A percentile compares a stretch with the other conserved stretches of the same genome.
Evolutionary conservation across 2,888 invertebrate species (phyloP).

Genomic region (Volucella inanis): DNA sequence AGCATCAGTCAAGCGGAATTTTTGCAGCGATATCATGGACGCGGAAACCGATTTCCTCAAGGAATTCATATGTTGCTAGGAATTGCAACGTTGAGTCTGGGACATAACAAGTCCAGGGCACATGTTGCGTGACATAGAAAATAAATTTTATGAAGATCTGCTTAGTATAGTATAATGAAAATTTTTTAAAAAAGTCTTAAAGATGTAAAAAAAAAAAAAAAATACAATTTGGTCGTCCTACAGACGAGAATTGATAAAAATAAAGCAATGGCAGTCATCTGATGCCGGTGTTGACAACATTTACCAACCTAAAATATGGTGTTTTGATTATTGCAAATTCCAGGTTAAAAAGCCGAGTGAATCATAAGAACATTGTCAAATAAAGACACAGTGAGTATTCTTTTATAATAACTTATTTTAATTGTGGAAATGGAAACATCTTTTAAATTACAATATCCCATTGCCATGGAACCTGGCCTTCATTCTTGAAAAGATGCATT

Average conservation of each 20-base stretch:
- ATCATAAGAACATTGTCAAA: neutral
- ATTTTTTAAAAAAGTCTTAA: neutral
- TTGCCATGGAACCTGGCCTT: no score
- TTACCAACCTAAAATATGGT: slow-evolving; percentile 1
- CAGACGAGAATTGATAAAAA: slow-evolving; percentile 1
- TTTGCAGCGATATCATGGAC: slow-evolving; percentile 8
- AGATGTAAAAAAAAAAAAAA: neutral
- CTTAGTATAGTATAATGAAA: neutral
- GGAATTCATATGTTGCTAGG: slow-evolving; percentile 29
- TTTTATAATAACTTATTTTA: neutral
- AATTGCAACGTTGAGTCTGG: slow-evolving; percentile 26
- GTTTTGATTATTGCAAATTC: neutral
- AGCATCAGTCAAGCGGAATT: neutral
- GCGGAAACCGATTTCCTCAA: slow-evolving; percentile 8
- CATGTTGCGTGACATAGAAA: slow-evolving; percentile 22
- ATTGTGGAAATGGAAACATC: neutral
- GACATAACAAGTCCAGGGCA: slow-evolving; percentile 23
- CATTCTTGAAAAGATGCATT: neutral
- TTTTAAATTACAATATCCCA: no score
- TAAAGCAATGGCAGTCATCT: neutral
- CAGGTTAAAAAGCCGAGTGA: slow-evolving; percentile 20
- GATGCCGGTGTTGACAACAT: neutral
- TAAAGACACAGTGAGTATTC: neutral
- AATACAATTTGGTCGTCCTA: neutral
- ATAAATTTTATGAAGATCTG: slow-evolving; percentile 1